Conservation (phyloP, 2,888 invertebrate species). For the Agrilus cyanescens region DNA sequence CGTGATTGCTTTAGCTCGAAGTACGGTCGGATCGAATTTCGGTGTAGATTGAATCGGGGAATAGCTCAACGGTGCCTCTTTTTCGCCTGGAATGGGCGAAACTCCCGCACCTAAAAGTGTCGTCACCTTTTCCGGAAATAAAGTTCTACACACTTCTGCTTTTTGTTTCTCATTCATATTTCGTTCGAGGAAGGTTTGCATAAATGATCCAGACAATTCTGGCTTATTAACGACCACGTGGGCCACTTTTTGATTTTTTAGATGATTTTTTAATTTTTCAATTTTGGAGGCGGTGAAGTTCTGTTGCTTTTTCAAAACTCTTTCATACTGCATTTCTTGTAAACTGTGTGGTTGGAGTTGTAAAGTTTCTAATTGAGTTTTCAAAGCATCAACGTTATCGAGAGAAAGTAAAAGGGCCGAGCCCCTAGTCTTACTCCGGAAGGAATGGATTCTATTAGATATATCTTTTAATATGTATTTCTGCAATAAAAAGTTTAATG, state of each 20-base stretch:
- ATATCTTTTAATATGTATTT: constrained; percentile 31
- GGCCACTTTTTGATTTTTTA: constrained; percentile 41
- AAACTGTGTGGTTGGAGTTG: constrained; percentile 39
- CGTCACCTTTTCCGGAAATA: constrained; percentile 4
- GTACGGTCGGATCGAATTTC: constrained; percentile 1
- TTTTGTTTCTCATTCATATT: not conserved
- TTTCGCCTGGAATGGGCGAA: constrained; percentile 16
- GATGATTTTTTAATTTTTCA: constrained; percentile 39
- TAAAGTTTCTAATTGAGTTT: constrained; percentile 37
- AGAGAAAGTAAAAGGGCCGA: constrained; percentile 35
- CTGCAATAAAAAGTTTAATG: constrained; percentile 14
- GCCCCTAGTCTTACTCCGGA: constrained; percentile 35
- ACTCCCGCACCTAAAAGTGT: constrained; percentile 14
- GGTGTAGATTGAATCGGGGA: constrained; percentile 23
- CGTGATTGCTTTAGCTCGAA: not conserved
- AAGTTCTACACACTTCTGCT: not conserved
- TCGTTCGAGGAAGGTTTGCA: constrained; percentile 19
- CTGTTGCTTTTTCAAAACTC: constrained; percentile 24
- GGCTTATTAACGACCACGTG: constrained; percentile 43
- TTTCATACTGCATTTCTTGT: constrained; percentile 32
- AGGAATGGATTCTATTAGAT: constrained; percentile 24
- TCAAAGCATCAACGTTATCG: constrained; percentile 29
- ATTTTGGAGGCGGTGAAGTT: constrained; percentile 40
- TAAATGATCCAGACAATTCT: constrained; percentile 24
- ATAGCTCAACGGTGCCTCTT: constrained; percentile 4